Evolutionary conservation across 2,113 vertebrate species (phyloP).

Genomic region (Fulica atra): DNA sequence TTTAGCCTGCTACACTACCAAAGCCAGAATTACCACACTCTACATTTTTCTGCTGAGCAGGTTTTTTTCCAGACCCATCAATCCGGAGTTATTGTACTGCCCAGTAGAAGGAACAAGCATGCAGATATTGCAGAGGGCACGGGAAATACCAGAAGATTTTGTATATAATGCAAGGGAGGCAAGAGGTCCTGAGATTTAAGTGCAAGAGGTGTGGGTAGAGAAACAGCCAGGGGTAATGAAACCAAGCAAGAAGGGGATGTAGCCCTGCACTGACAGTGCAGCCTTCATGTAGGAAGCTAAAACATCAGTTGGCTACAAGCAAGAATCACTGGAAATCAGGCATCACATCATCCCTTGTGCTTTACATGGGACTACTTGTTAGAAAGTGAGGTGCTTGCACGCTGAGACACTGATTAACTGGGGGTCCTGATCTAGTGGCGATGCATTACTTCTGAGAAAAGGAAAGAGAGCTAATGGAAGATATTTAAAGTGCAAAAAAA

Average conservation of each 20-base stretch:
- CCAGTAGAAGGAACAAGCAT: not conserved
- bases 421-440: not conserved
- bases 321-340: not conserved
- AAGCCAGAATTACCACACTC: not conserved
- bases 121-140: not conserved
- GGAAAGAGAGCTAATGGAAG: not conserved
- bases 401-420: not conserved
- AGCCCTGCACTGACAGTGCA: not conserved
- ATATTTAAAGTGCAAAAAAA: not conserved
- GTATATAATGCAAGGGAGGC: not conserved
- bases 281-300: not conserved
- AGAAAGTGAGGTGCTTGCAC: not conserved
- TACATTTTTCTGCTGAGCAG: not conserved
- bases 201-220: not conserved
- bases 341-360: not conserved
- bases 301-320: rapidly evolving
- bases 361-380: not conserved
- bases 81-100: not conserved
- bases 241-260: not conserved
- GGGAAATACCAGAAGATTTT: not conserved
- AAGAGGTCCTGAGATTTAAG: not conserved
- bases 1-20: not conserved
- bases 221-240: not conserved
- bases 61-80: not conserved
- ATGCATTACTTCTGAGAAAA: not conserved